Evolutionary conservation across 2,113 vertebrate species (phyloP).

Genomic region (Arenaria interpres): DNA sequence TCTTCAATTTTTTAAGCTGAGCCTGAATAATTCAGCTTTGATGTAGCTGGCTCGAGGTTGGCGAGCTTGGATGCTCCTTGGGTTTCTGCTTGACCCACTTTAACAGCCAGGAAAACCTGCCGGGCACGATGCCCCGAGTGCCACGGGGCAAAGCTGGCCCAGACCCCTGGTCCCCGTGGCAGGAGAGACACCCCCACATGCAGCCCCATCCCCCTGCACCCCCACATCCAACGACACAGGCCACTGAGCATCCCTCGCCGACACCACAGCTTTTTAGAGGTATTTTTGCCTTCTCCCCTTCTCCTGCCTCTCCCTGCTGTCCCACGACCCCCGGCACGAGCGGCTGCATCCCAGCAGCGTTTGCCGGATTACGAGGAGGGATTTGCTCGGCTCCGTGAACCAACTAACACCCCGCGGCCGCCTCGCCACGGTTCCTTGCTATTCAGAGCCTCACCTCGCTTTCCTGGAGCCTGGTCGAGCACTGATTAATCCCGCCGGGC

Average conservation of each 20-base stretch:
- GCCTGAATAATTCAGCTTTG: slow-evolving; percentile 58
- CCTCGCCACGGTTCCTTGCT: neutral
- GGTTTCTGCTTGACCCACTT: slow-evolving; percentile 64
- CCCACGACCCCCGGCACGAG: neutral
- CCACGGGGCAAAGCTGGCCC: rapidly evolving
- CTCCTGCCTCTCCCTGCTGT: neutral
- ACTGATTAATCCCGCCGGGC: neutral
- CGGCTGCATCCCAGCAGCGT: rapidly evolving
- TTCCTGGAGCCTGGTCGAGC: neutral
- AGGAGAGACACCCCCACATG: neutral
- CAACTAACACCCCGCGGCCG: neutral
- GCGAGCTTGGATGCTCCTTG: slow-evolving; percentile 1
- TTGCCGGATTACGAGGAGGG: neutral
- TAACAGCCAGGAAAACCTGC: neutral
- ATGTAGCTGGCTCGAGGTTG: neutral
- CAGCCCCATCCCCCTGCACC: neutral
- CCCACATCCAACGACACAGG: rapidly evolving
- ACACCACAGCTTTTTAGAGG: neutral
- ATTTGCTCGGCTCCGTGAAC: neutral
- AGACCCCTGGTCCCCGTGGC: neutral
- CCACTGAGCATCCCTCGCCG: neutral
- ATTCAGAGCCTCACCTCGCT: neutral
- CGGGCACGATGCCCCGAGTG: neutral
- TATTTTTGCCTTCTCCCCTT: neutral
- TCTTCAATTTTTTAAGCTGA: slow-evolving; percentile 51